Percentiles rank a stretch among this genome's conserved stretches.
These are phyloP conservation scores for Halictus rubicundus DNA, from an alignment of 1,140 invertebrate genomes.

Conservation along the genomic window DNA sequence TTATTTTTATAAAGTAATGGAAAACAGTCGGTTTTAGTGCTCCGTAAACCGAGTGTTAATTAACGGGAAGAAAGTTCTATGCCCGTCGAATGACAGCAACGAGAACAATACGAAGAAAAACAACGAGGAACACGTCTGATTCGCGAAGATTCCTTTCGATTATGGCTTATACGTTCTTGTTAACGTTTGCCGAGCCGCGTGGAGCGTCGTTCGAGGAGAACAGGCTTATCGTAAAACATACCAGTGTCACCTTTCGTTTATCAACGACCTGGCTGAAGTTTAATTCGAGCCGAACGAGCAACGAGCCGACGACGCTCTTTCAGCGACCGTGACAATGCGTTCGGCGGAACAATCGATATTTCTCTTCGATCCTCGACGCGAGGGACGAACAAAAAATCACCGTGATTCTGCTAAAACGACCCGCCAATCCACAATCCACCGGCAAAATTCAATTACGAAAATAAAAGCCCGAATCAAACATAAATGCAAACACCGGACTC, in stretches of 20 bases:
- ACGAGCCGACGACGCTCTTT: constrained; percentile 1
- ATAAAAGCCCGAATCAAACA: background rate
- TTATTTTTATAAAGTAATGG: too few relatives aligned
- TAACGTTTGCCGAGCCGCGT: constrained; percentile 26
- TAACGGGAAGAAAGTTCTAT: background rate
- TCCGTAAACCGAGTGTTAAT: too few relatives aligned
- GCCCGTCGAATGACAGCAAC: background rate
- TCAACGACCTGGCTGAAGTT: constrained; percentile 65
- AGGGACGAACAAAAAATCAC: constrained; percentile 1
- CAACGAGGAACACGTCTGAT: background rate
- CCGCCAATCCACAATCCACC: background rate
- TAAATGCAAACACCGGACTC: too few relatives aligned
- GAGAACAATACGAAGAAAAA: background rate
- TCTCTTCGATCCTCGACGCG: background rate
- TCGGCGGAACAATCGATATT: constrained; percentile 16
- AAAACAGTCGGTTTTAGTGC: too few relatives aligned
- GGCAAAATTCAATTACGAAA: background rate
- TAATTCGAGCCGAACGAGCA: constrained; percentile 59
- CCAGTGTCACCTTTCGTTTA: constrained; percentile 73
- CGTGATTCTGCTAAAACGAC: background rate
- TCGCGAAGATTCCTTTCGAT: background rate
- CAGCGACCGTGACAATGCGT: constrained; percentile 40
- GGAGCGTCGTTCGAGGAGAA: constrained; percentile 44
- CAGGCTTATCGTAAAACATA: constrained; percentile 70
- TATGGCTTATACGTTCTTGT: constrained; percentile 21